A percentile compares a stretch with the other conserved stretches of the same genome.
Conservation (phyloP, 2,888 invertebrate genomes). For the Agrochola circellaris region DNA sequence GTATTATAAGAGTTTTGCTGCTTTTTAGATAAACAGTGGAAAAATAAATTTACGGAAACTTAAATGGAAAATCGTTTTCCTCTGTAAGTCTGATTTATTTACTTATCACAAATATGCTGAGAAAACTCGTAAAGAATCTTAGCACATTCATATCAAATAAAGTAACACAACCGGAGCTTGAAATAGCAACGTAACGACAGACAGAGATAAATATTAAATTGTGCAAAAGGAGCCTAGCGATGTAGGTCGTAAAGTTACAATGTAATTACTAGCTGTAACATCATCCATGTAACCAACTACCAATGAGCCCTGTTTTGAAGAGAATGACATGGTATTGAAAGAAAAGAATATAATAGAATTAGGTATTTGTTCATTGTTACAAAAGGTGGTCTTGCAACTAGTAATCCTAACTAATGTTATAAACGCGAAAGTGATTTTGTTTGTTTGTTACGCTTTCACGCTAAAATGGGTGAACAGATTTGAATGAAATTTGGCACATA, state of each 20-base stretch:
- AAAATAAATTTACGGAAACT: too few relatives aligned
- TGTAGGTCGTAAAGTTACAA: conserved; percentile 23
- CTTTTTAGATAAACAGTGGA: too few relatives aligned
- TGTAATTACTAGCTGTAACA: background rate
- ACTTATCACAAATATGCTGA: background rate
- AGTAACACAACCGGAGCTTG: background rate
- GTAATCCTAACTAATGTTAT: too few relatives aligned
- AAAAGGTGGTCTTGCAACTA: background rate
- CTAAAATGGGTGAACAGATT: too few relatives aligned
- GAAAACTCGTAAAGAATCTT: background rate
- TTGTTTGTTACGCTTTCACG: too few relatives aligned
- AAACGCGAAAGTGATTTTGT: too few relatives aligned
- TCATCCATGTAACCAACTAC: background rate
- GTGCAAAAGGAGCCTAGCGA: background rate
- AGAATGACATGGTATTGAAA: background rate
- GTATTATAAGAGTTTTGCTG: background rate
- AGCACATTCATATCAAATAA: background rate
- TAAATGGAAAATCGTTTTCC: background rate
- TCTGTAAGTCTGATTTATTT: background rate
- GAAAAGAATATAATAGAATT: background rate
- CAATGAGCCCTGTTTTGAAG: background rate
- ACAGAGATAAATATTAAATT: conserved; percentile 34
- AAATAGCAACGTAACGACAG: background rate
- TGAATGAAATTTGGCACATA: too few relatives aligned
- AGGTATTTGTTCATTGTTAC: background rate